Evolutionary conservation across 2,113 vertebrate species (phyloP), one percentile per base, ranked within the genome.

Genomic region (Oxyruncus cristatus): DNA sequence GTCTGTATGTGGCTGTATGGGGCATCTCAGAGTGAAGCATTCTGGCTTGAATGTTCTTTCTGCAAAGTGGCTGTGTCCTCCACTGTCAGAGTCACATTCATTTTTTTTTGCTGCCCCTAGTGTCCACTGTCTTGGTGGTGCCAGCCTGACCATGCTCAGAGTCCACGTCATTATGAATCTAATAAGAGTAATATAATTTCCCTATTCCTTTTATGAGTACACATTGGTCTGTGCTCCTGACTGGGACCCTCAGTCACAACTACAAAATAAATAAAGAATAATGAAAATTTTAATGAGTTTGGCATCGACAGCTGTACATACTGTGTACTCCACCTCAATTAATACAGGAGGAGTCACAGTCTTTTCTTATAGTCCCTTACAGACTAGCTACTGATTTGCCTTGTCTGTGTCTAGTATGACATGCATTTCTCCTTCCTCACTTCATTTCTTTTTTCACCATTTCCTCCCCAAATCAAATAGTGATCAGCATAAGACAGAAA

Each of bases 151-250:
- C 75, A 55, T 47, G 22, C 42, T 83, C 19, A 58, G 67, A 93
- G 19, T 67, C 35, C 26, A 1, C 30, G 76, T 93, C 88, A 59
- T 89, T 90, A 74, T 63, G 92, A 94, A 95, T 88, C 47, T 62
- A 85, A 89, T 94, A 85, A 87, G 14, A 80, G 30, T 72, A 96
- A 78, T 50, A 73, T 13, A 47, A 93, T 92, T 88, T 89, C 24
- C 63, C 22, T 47, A 21, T 5, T 88, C 8, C 37, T 85, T 92
- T 93, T 88, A 78, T 76, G 66, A 90, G 58, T 66, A 88, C 35
- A 66, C 11, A 50, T 32, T 55, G 33, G 28, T 80, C 67, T 90
- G 7, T 73, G 35, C 47, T 91, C 75, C 74, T 80, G 58, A 71
- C 56, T 77, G 35, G 24, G 75, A 66, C 30, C 21, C 89, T 76